Conservation (phyloP, 2,113 vertebrate genomes). For the Parotia lawesii region DNA sequence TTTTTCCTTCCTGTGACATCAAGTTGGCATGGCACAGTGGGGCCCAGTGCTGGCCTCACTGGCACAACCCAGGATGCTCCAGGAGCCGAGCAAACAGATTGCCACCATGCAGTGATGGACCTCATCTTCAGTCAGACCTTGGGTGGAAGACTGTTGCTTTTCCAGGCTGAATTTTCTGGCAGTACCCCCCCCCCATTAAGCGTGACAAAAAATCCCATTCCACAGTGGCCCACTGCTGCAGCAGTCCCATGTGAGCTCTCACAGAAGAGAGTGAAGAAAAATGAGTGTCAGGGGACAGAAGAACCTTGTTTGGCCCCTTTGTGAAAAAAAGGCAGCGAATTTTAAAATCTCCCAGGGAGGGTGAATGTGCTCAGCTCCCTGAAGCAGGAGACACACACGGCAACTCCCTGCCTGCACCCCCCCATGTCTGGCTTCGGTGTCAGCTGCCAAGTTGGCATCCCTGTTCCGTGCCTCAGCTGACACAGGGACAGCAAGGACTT, state of each 20-base stretch:
- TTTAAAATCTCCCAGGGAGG: neutral
- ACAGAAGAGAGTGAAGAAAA: neutral
- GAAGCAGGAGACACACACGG: neutral
- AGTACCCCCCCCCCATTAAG: neutral
- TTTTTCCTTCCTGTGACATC: neutral
- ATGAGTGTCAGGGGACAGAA: neutral
- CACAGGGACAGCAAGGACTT: neutral
- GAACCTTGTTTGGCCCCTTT: neutral
- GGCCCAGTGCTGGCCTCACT: neutral
- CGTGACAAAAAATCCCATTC: neutral
- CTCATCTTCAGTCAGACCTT: neutral
- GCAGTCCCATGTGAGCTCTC: neutral
- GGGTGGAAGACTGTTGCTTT: neutral
- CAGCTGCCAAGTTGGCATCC: neutral
- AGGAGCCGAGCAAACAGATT: neutral
- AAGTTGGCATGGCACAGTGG: neutral
- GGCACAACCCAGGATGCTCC: neutral
- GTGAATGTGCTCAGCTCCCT: neutral
- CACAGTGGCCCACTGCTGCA: neutral
- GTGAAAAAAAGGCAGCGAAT: neutral
- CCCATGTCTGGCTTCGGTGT: rapidly evolving
- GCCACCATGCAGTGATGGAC: neutral
- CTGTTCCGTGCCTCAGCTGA: neutral
- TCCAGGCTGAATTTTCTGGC: neutral
- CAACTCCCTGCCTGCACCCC: neutral